These are phyloP conservation scores for Hypotaenidia philippensis DNA, from an alignment of 2,797 vertebrate genomes.

Conservation along the genomic window DNA sequence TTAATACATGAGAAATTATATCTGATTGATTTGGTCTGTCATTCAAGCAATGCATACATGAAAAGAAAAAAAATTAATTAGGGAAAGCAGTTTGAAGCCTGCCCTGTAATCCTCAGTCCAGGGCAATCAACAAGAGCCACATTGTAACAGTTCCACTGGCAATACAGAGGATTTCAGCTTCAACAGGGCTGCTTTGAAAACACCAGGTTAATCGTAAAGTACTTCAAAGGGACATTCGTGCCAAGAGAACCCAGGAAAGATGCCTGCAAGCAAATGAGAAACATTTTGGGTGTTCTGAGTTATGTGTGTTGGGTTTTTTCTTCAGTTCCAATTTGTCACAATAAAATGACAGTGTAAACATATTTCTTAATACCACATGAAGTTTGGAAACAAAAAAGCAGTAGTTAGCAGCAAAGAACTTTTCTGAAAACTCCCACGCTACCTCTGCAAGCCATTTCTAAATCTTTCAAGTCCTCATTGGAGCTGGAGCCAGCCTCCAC, in stretches of 20 bases:
- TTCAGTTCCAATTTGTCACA: background rate
- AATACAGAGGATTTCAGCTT: background rate
- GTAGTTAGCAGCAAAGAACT: background rate
- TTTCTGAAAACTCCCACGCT: background rate
- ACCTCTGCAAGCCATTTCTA: background rate
- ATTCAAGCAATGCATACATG: background rate
- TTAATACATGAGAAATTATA: background rate
- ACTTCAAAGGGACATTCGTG: background rate
- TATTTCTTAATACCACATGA: conserved; percentile 2
- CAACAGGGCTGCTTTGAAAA: background rate
- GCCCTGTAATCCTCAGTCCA: background rate
- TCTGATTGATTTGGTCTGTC: background rate
- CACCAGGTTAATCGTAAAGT: background rate
- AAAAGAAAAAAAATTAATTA: background rate
- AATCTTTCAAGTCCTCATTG: background rate
- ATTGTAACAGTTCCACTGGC: background rate
- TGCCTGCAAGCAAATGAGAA: background rate
- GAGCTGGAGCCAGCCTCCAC: background rate
- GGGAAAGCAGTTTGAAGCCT: background rate
- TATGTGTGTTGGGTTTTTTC: background rate
- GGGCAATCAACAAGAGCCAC: background rate
- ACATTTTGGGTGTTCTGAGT: background rate
- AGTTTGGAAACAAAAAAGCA: background rate
- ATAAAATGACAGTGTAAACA: background rate
- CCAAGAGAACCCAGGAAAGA: background rate